Percentiles rank a stretch among this genome's conserved stretches.
These are phyloP conservation scores for Enoplolaimus lenunculus DNA, from an alignment of 2,888 invertebrate genomes.

Conservation along the genomic window DNA sequence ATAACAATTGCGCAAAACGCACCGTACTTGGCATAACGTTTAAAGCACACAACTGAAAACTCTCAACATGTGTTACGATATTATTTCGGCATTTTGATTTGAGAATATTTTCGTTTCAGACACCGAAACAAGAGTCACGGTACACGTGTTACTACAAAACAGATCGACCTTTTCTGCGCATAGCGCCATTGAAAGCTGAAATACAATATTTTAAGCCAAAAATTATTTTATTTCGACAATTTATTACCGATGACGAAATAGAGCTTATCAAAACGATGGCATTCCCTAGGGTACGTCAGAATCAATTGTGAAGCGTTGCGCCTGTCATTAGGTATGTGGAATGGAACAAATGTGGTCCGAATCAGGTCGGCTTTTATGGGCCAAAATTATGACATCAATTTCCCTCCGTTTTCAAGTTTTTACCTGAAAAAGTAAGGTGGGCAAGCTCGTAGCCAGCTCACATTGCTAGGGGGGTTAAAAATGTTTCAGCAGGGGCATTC, in stretches of 20 bases:
- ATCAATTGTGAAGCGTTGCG: neutral
- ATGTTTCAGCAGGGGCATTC: too few species aligned
- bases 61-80: too few species aligned
- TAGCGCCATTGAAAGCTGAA: conserved; percentile 40
- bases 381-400: conserved; percentile 1
- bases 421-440: too few species aligned
- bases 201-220: conserved; percentile 33
- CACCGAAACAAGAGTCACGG: too few species aligned
- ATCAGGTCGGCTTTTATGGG: neutral
- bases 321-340: neutral
- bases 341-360: neutral
- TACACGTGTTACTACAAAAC: conserved; percentile 40
- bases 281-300: conserved; percentile 62
- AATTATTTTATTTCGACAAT: conserved; percentile 69
- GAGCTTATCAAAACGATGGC: conserved; percentile 67
- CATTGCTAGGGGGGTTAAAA: too few species aligned
- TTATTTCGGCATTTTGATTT: too few species aligned
- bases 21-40: too few species aligned
- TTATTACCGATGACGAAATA: conserved; percentile 75
- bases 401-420: too few species aligned
- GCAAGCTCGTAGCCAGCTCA: too few species aligned
- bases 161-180: conserved; percentile 36
- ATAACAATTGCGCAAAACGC: too few species aligned
- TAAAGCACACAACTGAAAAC: too few species aligned
- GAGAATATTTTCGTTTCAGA: too few species aligned